These are phyloP conservation scores for Drosophila kanapiae DNA, from an alignment of 1,140 invertebrate species.

Conservation along the genomic window DNA sequence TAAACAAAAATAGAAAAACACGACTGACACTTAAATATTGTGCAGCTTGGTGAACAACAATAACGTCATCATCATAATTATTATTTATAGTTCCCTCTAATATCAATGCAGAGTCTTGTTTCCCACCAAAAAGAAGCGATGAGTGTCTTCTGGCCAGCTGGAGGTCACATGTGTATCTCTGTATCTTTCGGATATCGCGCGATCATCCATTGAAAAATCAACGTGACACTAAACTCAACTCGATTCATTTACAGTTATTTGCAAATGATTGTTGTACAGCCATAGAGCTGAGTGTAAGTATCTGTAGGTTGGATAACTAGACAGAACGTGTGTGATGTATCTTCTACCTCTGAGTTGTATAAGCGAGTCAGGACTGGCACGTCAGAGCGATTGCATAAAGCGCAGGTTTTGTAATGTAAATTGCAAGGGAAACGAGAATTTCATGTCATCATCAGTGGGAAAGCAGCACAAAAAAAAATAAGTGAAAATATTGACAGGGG, in stretches of 20 bases:
- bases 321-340: constrained; percentile 18
- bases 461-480: constrained; percentile 25
- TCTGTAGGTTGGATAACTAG: constrained; percentile 46
- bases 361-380: constrained; percentile 54
- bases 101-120: constrained; percentile 57
- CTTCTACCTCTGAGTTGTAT: constrained; percentile 38
- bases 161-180: constrained; percentile 58
- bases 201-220: constrained; percentile 30
- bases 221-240: constrained; percentile 58
- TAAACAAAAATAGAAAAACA: constrained; percentile 26
- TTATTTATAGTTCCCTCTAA: constrained; percentile 48
- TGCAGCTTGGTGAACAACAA: constrained; percentile 14
- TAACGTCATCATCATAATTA: constrained; percentile 47
- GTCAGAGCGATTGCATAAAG: constrained; percentile 41
- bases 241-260: constrained; percentile 69
- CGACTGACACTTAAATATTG: constrained; percentile 8
- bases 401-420: constrained; percentile 24
- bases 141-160: constrained; percentile 11
- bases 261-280: constrained; percentile 60
- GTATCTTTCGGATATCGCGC: constrained; percentile 16
- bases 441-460: constrained; percentile 35
- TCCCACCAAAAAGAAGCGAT: constrained; percentile 46
- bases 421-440: constrained; percentile 41
- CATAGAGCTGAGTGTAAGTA: constrained; percentile 26
- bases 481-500: constrained; percentile 46